A percentile compares a stretch with the other conserved stretches of the same genome.
phyloP scores from a whole-genome alignment of 2,797 vertebrate species.

The Typhlichthys eigenmanni region DNA sequence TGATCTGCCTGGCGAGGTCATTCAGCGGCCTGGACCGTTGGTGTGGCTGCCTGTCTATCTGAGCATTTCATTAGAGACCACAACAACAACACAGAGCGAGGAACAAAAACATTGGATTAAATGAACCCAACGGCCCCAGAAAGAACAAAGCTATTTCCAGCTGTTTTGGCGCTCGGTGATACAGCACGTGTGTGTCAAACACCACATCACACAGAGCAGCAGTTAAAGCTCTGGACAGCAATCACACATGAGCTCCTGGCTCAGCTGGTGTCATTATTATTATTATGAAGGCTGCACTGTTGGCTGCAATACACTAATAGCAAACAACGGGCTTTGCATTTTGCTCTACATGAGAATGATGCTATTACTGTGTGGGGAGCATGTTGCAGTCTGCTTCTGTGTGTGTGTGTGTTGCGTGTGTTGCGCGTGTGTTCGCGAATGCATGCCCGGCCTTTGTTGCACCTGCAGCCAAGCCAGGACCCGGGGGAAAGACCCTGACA shows the following conservation, averaged over 20 bases:
- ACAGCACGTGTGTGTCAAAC: constrained; percentile 28
- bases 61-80: constrained; percentile 46
- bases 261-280: constrained; percentile 60
- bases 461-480: constrained; percentile 38
- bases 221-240: constrained; percentile 34
- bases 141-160: constrained; percentile 51
- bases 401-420: neutral
- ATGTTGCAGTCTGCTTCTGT: neutral
- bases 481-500: constrained; percentile 10
- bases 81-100: constrained; percentile 28
- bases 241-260: constrained; percentile 34
- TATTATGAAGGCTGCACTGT: constrained; percentile 29
- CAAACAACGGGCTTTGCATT: constrained; percentile 43
- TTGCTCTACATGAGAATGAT: constrained; percentile 10
- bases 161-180: constrained; percentile 40
- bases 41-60: constrained; percentile 13
- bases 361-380: neutral
- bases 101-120: constrained; percentile 43
- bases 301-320: constrained; percentile 29
- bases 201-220: constrained; percentile 43
- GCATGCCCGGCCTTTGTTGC: constrained; percentile 20
- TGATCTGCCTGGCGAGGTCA: constrained; percentile 31
- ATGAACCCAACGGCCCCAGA: constrained; percentile 33
- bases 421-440: constrained; percentile 4
- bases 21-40: constrained; percentile 39